A percentile compares a stretch with the other conserved stretches of the same genome.
Evolutionary conservation across 2,888 invertebrate species (phyloP).

Genomic region (Andrena trimmerana): DNA sequence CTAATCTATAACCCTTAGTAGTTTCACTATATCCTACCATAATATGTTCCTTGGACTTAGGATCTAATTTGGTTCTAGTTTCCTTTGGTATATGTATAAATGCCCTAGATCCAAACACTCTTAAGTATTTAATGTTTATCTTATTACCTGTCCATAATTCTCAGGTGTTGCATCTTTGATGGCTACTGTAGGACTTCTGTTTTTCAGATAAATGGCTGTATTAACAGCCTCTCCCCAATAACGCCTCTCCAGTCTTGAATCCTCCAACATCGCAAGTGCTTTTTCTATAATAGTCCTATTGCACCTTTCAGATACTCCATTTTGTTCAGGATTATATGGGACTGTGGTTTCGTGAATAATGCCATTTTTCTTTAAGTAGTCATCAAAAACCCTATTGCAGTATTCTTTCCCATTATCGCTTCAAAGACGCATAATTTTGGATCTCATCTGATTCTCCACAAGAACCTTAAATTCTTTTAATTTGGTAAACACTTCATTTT

Average conservation of each 20-base stretch:
- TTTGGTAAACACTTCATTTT: not conserved
- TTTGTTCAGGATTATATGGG: not conserved
- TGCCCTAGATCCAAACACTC: too few relatives aligned
- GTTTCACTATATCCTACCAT: too few relatives aligned
- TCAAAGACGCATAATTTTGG: not conserved
- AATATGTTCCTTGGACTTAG: too few relatives aligned
- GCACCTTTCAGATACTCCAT: not conserved
- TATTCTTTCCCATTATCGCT: not conserved
- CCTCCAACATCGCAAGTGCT: not conserved
- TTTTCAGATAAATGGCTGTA: too few relatives aligned
- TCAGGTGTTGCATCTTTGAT: too few relatives aligned
- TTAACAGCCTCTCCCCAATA: slow-evolving; percentile 12
- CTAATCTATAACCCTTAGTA: too few relatives aligned
- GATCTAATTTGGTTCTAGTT: too few relatives aligned
- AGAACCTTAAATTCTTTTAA: not conserved
- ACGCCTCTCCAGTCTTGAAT: not conserved
- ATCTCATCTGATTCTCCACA: not conserved
- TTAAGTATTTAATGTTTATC: too few relatives aligned
- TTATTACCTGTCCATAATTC: too few relatives aligned
- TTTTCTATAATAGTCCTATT: not conserved
- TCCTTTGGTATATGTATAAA: too few relatives aligned
- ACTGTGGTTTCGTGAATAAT: not conserved
- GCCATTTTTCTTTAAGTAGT: not conserved
- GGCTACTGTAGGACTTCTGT: too few relatives aligned
- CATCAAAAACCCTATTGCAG: not conserved